Evolutionary conservation across 2,113 vertebrate species (phyloP), one percentile per base, ranked within the genome.

Genomic region (Paraplagusia blochii): DNA sequence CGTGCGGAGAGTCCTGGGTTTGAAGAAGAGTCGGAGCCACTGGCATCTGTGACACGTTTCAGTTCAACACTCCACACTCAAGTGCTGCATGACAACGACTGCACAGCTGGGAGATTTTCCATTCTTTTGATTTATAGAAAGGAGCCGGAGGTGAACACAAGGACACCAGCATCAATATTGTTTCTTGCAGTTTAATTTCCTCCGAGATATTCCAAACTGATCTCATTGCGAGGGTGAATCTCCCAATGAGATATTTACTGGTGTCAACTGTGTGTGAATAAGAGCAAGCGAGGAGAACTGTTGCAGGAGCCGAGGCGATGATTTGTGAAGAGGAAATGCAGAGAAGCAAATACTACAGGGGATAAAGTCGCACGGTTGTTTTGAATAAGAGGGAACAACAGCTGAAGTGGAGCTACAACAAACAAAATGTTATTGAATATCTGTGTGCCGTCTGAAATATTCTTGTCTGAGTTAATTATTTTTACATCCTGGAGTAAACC

Each of bases 151-250:
- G 45, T 34, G 35, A 55, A 44, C 63, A 59, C 18, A 51, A 49
- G 40, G 53, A 53, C 54, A 65, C n/a, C 61, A n/a, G 54, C 50
- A 63, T 50, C 51, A 68, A 52, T 45, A 61, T 17, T 50, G 19
- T 49, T 53, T 60, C n/a, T 59, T 52, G 53, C 16, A 14, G 19
- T 56, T 69, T 45, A 18, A 75, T 75, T 72, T 58, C 49, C 44
- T 66, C 29, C 1, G 36, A 63, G 15, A 72, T 54, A 43, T 54
- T 44, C 53, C 15, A 75, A 59, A 51, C 42, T 22, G 22, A 56
- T 69, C 35, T 29, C 4, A 43, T 49, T 18, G 9, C 62, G 35
- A 72, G n/a, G n/a, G 19, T 48, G 5, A 63, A 64, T 50, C 19
- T 58, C 40, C 51, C 33, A 19, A 16, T 48, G 44, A 63, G 35